These are phyloP conservation scores for Mylabris phalerata DNA, from an alignment of 1,140 invertebrate species.

Conservation along the genomic window DNA sequence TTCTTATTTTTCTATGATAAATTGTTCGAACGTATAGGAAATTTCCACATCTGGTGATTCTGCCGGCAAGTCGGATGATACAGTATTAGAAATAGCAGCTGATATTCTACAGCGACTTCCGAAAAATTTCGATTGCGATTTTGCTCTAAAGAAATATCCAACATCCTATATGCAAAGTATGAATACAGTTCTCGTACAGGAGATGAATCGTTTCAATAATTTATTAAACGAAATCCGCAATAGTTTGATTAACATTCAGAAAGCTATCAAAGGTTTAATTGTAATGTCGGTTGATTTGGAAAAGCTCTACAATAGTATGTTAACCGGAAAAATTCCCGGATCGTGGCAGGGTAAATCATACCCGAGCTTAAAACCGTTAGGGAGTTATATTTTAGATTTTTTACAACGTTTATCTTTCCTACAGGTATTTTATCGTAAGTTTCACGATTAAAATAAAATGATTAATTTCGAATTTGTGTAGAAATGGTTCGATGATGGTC, in stretches of 20 bases:
- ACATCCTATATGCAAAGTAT: slow-evolving; percentile 78
- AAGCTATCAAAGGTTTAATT: slow-evolving; percentile 84
- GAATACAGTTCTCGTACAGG: slow-evolving; percentile 90
- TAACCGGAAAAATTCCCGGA: slow-evolving; percentile 74
- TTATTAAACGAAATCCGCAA: slow-evolving; percentile 64
- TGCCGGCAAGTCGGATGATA: slow-evolving; percentile 56
- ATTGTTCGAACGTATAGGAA: slow-evolving; percentile 27
- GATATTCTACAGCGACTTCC: slow-evolving; percentile 71
- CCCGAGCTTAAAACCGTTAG: slow-evolving; percentile 87
- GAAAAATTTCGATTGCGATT: slow-evolving; percentile 60
- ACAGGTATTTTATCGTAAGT: slow-evolving; percentile 48
- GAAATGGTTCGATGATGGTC: slow-evolving; percentile 78
- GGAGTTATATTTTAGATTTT: slow-evolving; percentile 85
- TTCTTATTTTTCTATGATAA: not conserved
- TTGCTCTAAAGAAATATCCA: slow-evolving; percentile 65
- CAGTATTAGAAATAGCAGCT: slow-evolving; percentile 60
- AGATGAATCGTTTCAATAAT: slow-evolving; percentile 85
- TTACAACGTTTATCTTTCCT: slow-evolving; percentile 71
- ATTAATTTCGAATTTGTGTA: slow-evolving; percentile 37
- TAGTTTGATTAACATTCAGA: slow-evolving; percentile 74
- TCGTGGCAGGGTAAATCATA: slow-evolving; percentile 84
- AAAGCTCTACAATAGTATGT: slow-evolving; percentile 75
- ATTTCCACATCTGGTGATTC: slow-evolving; percentile 41
- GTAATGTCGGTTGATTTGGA: slow-evolving; percentile 84
- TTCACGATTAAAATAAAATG: not conserved